A percentile compares a stretch with the other conserved stretches of the same genome.
Evolutionary conservation across 53 echinoderm and acorn worm species (phyloP).

Genomic region (Zoroaster sp.): DNA sequence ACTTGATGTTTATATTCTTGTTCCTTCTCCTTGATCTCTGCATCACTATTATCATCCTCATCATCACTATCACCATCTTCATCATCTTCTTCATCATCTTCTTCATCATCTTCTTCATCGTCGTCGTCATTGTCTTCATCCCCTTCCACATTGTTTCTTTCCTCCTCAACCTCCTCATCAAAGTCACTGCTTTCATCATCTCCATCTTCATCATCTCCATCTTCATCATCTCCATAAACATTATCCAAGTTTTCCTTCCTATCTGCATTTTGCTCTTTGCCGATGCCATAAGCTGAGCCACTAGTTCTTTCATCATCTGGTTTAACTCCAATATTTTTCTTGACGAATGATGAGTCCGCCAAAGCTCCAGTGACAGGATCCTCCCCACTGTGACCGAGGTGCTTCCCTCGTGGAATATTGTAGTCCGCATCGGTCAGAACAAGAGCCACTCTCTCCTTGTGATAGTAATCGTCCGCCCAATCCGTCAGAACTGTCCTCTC

Average conservation of each 20-base stretch:
- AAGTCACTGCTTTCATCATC: neutral
- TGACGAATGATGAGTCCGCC: neutral
- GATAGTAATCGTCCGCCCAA: slow-evolving; percentile 9
- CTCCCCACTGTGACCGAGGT: neutral
- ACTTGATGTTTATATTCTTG: too few species aligned
- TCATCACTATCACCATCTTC: neutral
- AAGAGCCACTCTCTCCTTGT: slow-evolving; percentile 1
- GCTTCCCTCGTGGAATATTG: neutral
- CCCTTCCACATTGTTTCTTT: neutral
- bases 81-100: neutral
- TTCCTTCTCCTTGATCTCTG: neutral
- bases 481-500: neutral
- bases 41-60: neutral
- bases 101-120: slow-evolving; percentile 14
- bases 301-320: neutral
- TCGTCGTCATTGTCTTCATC: neutral
- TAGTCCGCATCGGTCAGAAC: neutral
- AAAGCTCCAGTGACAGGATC: neutral
- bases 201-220: neutral
- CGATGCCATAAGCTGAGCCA: neutral
- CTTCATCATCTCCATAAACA: neutral
- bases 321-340: neutral
- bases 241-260: neutral
- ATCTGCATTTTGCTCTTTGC: neutral
- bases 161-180: neutral